These are phyloP conservation scores for Drosophila mauritiana DNA, from an alignment of 1,140 invertebrate genomes.

Conservation along the genomic window DNA sequence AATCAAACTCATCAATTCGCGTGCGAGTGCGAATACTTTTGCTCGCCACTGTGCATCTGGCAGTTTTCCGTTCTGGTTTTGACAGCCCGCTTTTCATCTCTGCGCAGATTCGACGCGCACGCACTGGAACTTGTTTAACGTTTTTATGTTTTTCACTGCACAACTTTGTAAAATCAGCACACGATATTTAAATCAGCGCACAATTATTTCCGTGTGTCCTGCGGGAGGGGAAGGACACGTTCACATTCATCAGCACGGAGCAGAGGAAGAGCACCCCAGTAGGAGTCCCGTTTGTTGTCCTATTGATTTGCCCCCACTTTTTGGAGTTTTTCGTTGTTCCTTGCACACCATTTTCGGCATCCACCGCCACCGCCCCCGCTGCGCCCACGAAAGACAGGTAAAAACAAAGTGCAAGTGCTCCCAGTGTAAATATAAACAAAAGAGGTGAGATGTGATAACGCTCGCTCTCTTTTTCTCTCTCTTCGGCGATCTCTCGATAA, in stretches of 20 bases:
- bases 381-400: conserved; percentile 19
- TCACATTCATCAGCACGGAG: conserved; percentile 12
- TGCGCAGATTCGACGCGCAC: conserved; percentile 45
- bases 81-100: conserved; percentile 39
- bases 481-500: conserved; percentile 24
- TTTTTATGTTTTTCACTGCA: conserved; percentile 64
- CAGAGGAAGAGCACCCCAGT: conserved; percentile 16
- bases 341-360: conserved; percentile 17
- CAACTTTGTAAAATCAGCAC: conserved; percentile 49
- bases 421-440: conserved; percentile 22
- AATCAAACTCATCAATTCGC: not conserved
- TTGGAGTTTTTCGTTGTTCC: conserved; percentile 19
- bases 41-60: conserved; percentile 22
- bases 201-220: conserved; percentile 19
- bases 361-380: conserved; percentile 7
- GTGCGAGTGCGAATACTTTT: conserved; percentile 18
- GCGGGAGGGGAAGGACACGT: not conserved
- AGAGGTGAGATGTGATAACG: not conserved
- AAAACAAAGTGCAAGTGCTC: conserved; percentile 8
- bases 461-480: conserved; percentile 1
- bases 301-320: conserved; percentile 54
- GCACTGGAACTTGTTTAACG: conserved; percentile 53
- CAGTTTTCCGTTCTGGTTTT: conserved; percentile 25
- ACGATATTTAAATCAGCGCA: conserved; percentile 27
- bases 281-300: conserved; percentile 41